Base-by-base conservation (phyloP, 2,888 invertebrate species). In the Pycnomerus fuliginosus region DNA sequence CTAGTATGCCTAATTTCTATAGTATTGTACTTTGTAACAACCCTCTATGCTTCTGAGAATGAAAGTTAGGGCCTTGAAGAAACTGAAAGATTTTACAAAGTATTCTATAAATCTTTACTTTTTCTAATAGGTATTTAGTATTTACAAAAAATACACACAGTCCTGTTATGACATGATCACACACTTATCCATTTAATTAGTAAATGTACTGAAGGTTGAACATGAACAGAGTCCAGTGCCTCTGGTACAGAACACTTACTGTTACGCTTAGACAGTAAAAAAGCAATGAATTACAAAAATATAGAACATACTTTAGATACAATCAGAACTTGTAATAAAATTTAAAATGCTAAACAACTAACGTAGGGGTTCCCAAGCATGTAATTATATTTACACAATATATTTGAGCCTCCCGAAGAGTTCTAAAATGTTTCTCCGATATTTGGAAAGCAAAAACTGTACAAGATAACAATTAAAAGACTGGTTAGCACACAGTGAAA, bases 111-210 rank as follows among this genome's bases (percentile, higher is more conserved):
- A 67, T 61, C 61, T 65, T 66, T 64, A 62, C 50, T 62, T 61
- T 59, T 54, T 40, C 33, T 38, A 42, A 39, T 65, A n/a, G n/a
- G n/a, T n/a, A 65, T 67, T 65, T 66, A 65, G 60, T 68, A 67
- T 67, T 65, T 68, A 67, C 67, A 67, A 68, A n/a, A n/a, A 67
- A 67, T 67, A 66, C 66, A 67, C 65, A 66, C 61, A 61, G 56
- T 58, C 54, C 58, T 58, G 55, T 63, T 62, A 56, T 59, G 50
- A 58, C 52, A 53, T 50, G 49, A 56, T 53, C 50, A 55, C 56
- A 48, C 56, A 61, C 52, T 56, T 51, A 48, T 48, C 43, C 44
- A 49, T 42, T 36, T 41, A 49, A 32, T 49, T 45, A 44, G 45
- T 49, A 49, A 44, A 49, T 41, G 41, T 45, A 49, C 40, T 38